These are phyloP conservation scores for Portevinia maculata DNA, from an alignment of 2,888 invertebrate species.

Conservation along the genomic window DNA sequence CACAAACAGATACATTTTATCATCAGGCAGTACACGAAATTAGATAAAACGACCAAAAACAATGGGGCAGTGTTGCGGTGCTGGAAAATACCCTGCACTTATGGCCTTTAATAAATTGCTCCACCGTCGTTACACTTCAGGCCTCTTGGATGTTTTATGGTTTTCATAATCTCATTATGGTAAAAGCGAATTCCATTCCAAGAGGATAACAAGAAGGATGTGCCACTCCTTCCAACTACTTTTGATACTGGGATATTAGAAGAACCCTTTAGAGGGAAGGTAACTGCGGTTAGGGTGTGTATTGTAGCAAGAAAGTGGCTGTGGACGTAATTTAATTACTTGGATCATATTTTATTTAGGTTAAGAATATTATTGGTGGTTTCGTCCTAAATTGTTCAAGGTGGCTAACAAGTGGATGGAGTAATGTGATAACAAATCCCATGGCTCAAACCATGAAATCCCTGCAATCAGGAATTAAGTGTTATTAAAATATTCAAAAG, in stretches of 20 bases:
- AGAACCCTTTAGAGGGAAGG: not conserved
- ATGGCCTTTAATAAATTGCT: not conserved
- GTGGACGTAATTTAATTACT: not conserved
- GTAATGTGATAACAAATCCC: too few species aligned
- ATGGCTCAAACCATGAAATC: too few species aligned
- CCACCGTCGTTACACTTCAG: not conserved
- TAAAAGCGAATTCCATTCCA: constrained; percentile 46
- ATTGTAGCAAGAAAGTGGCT: too few species aligned
- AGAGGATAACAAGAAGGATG: constrained; percentile 1
- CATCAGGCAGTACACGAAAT: not conserved
- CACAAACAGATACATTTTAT: constrained; percentile 7
- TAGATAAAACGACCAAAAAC: not conserved
- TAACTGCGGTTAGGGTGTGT: not conserved
- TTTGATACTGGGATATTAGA: not conserved
- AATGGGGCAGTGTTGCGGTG: not conserved
- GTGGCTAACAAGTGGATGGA: not conserved
- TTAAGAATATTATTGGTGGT: not conserved
- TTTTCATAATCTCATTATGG: constrained; percentile 64
- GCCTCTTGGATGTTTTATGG: constrained; percentile 51
- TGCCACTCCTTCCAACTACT: constrained; percentile 2
- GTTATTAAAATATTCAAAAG: not conserved
- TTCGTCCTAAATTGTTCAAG: not conserved
- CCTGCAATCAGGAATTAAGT: not conserved
- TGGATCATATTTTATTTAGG: constrained; percentile 2
- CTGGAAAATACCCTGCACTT: too few species aligned